Conservation (phyloP, 2,888 invertebrate genomes). For the Shargacucullia verbasci region DNA sequence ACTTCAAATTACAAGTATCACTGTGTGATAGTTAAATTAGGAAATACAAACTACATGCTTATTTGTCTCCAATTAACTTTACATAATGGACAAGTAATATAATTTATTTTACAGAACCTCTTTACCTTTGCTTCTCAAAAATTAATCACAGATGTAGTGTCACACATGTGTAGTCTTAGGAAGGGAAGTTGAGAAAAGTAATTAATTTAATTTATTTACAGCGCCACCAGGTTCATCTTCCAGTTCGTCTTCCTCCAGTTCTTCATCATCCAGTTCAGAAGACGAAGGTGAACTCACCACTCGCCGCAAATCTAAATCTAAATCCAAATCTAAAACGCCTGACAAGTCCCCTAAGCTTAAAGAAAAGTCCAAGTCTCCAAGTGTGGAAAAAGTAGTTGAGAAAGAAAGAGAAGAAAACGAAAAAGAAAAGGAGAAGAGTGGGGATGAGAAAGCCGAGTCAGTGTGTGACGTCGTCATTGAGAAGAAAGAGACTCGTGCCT, state of each 20-base stretch:
- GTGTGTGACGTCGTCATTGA: constrained; percentile 84
- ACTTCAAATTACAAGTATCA: too few relatives aligned
- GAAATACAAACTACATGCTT: too few relatives aligned
- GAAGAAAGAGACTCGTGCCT: constrained; percentile 90
- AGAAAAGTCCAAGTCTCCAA: constrained; percentile 76
- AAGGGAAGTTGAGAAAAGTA: too few relatives aligned
- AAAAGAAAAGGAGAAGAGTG: constrained; percentile 76
- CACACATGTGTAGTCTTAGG: too few relatives aligned
- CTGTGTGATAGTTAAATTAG: too few relatives aligned
- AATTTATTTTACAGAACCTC: too few relatives aligned
- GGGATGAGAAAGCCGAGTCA: constrained; percentile 84
- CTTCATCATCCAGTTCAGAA: constrained; percentile 86
- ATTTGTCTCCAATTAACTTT: too few relatives aligned
- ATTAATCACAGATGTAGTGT: too few relatives aligned
- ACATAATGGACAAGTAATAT: too few relatives aligned
- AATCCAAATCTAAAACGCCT: constrained; percentile 82
- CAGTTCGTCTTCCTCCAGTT: constrained; percentile 86
- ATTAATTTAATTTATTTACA: constrained; percentile 47
- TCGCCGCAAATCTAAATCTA: constrained; percentile 81
- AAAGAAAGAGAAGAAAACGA: constrained; percentile 64
- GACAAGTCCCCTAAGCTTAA: constrained; percentile 78
- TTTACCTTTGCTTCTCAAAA: too few relatives aligned
- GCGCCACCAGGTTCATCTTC: constrained; percentile 87
- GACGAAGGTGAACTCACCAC: constrained; percentile 80
- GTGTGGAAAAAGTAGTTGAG: constrained; percentile 69